Conservation (phyloP, 2,888 invertebrate species). For the Adela reaumurella region DNA sequence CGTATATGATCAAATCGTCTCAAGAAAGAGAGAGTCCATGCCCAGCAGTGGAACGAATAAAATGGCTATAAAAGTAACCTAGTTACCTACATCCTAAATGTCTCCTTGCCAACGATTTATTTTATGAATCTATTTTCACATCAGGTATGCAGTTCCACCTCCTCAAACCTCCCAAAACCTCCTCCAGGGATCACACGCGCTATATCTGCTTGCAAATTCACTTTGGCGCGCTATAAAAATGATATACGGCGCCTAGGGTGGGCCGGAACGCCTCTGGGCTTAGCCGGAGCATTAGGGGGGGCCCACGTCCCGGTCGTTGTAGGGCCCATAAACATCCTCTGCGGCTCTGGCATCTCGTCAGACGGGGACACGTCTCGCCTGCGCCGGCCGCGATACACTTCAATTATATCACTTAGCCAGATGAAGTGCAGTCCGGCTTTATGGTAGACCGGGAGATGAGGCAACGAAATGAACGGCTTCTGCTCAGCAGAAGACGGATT, state of each 20-base stretch:
- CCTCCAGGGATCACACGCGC: neutral
- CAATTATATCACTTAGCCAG: neutral
- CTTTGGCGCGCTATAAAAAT: neutral
- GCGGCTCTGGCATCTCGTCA: neutral
- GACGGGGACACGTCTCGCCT: neutral
- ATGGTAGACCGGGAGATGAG: neutral
- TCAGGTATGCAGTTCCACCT: no score
- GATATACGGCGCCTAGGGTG: neutral
- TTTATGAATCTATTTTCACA: no score
- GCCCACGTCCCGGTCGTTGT: neutral
- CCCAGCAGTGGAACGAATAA: no score
- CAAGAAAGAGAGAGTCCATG: no score
- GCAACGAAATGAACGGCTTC: no score
- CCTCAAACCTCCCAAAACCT: neutral
- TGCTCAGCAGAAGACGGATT: no score
- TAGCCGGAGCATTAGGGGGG: neutral
- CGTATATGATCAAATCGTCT: no score
- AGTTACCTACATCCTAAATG: no score
- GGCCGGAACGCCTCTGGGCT: neutral
- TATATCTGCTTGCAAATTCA: neutral
- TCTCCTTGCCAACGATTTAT: no score
- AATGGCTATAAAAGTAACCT: no score
- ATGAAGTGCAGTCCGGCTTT: neutral
- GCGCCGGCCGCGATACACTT: neutral
- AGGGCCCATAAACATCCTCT: neutral